Percentiles rank a stretch among this genome's conserved stretches.
Conservation (phyloP, 1,140 invertebrate genomes). For the Drosophila parabipectinata region DNA sequence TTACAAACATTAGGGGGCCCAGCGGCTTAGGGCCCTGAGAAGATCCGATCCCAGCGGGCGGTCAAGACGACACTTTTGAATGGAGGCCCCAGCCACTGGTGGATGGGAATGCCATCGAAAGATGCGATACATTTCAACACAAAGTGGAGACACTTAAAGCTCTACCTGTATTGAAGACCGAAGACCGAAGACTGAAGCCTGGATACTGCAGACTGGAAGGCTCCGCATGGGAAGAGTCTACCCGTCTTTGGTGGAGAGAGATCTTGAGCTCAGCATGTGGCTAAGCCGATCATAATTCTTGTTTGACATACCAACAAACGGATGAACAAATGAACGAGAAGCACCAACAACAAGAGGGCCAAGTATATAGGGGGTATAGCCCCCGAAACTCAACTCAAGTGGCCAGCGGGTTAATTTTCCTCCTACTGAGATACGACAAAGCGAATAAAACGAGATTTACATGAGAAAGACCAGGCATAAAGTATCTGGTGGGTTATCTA, state of each 20-base stretch:
- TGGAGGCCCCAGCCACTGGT: slow-evolving; percentile 36
- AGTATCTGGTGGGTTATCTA: slow-evolving; percentile 79
- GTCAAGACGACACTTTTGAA: slow-evolving; percentile 79
- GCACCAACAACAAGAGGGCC: slow-evolving; percentile 54
- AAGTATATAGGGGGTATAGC: slow-evolving; percentile 14
- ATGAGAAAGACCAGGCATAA: slow-evolving; percentile 60
- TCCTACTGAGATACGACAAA: slow-evolving; percentile 63
- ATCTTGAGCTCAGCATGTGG: slow-evolving; percentile 80
- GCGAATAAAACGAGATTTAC: slow-evolving; percentile 46
- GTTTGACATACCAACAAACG: slow-evolving; percentile 83
- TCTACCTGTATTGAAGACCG: slow-evolving; percentile 73
- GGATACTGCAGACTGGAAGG: slow-evolving; percentile 35
- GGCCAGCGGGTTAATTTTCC: slow-evolving; percentile 69
- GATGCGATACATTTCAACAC: slow-evolving; percentile 80
- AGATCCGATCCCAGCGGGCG: slow-evolving; percentile 73
- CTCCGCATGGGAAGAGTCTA: slow-evolving; percentile 25
- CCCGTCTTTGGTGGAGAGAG: slow-evolving; percentile 28
- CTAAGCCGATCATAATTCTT: slow-evolving; percentile 84
- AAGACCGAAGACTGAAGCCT: background rate
- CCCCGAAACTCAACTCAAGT: slow-evolving; percentile 48
- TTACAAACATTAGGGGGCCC: slow-evolving; percentile 83
- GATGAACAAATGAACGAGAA: slow-evolving; percentile 82
- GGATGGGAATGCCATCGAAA: slow-evolving; percentile 24
- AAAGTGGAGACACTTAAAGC: slow-evolving; percentile 83
- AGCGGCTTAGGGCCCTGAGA: slow-evolving; percentile 72